Evolutionary conservation across 2,888 invertebrate genomes (phyloP), one percentile per base, ranked within the genome.

Genomic region (Cephus sareptanus): DNA sequence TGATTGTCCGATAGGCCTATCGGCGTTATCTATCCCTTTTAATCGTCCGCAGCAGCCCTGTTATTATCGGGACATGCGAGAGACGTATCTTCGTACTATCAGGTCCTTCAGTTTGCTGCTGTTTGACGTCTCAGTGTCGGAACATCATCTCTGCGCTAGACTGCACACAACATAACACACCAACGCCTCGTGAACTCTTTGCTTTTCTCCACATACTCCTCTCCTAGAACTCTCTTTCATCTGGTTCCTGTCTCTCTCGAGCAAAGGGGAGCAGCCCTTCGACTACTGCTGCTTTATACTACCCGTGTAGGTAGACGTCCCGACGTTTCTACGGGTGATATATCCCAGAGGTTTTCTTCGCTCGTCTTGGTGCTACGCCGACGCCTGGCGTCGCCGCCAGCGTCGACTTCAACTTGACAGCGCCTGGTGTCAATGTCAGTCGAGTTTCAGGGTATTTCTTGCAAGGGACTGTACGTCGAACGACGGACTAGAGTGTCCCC

Each of bases 111-210:
- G 75, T 73, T 35, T 68, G 76, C 56, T 30, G 71, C 73, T 37
- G 34, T 76, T 76, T 76, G 78, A 79, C 78, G 31, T 74, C 74
- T 56, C 56, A 23, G 56, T 56, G 56, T 56, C 56, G 23, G 56
- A 23, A 6, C 56, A 56, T 78, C 56, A 56, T 78, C 79, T 79
- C 81, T 76, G 76, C 77, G 77, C 74, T 77, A 79, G 79, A 80
- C 81, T 82, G 82, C 79, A 80, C 79, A 80, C 75, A 80, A 81
- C 79, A 75, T 79, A 78, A 82, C 82, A 79, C 79, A 80, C 75
- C 76, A 78, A 74, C 74, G 76, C 79, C 81, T 80, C 80, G 79
- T 23, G 56, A 23, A 56, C 9, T 23, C 40, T n/a, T n/a, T 56
- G 9, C 23, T 23, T 9, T 56, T 9, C 56, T n/a, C 40, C n/a